Conservation (phyloP, 2,797 vertebrate species). For the Erithacus rubecula region DNA sequence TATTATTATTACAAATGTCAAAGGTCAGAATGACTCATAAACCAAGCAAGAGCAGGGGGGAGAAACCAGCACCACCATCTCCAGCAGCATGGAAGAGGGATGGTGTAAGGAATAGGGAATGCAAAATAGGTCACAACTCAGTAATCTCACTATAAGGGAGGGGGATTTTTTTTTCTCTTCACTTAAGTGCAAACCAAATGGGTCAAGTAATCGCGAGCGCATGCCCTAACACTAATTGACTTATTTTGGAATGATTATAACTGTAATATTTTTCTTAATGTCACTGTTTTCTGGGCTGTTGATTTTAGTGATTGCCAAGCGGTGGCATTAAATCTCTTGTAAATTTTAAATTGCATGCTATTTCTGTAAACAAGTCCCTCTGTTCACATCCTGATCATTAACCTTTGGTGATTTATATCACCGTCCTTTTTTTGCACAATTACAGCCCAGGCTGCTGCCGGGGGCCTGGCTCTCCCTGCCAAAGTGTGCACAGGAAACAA, state of each 20-base stretch:
- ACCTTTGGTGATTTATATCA: constrained; percentile 79
- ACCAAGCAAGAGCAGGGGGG: constrained; percentile 12
- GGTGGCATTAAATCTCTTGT: constrained; percentile 81
- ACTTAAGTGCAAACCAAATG: constrained; percentile 78
- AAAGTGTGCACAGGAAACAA: constrained; percentile 19
- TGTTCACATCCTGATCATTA: constrained; percentile 78
- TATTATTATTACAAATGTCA: constrained; percentile 70
- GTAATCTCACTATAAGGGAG: constrained; percentile 43
- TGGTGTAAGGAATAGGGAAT: not conserved
- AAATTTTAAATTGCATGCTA: constrained; percentile 79
- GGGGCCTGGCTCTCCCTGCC: not conserved
- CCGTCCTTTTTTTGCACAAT: constrained; percentile 61
- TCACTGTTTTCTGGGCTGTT: constrained; percentile 92
- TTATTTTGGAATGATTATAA: constrained; percentile 81
- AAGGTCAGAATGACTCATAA: constrained; percentile 73
- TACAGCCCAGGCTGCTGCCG: constrained; percentile 29
- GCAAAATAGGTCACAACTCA: constrained; percentile 76
- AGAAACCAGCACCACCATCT: not conserved
- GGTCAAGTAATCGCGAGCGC: constrained; percentile 77
- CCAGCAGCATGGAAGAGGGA: not conserved
- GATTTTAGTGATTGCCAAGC: constrained; percentile 91
- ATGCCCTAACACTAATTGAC: constrained; percentile 81
- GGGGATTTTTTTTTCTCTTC: constrained; percentile 46
- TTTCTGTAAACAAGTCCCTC: constrained; percentile 80
- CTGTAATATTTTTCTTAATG: constrained; percentile 85